Conservation (phyloP, 2,888 invertebrate genomes). For the Caenorhabditis sinica region DNA sequence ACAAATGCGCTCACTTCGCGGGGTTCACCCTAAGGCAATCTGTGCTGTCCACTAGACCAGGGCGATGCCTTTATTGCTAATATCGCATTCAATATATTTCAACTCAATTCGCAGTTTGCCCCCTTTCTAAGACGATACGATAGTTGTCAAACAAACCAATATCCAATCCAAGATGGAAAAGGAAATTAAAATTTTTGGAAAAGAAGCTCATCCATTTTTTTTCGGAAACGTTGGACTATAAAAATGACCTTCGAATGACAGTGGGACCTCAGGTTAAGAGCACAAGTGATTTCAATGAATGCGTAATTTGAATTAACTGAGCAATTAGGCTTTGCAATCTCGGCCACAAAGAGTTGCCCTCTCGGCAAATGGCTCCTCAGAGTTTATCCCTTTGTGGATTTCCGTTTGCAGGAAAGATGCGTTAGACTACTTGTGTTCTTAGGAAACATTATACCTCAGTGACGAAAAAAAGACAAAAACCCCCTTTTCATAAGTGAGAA, state of each 20-base stretch:
- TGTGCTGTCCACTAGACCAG: constrained; percentile 65
- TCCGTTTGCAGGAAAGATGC: constrained; percentile 46
- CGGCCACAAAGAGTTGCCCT: constrained; percentile 62
- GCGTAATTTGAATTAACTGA: constrained; percentile 64
- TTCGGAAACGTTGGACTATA: background rate
- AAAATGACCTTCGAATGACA: constrained; percentile 30
- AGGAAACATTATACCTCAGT: constrained; percentile 32
- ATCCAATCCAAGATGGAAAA: background rate
- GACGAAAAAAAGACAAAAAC: constrained; percentile 7
- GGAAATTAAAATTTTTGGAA: constrained; percentile 13
- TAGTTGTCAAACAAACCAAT: constrained; percentile 23
- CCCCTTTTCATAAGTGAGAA: no score
- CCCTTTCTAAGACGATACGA: constrained; percentile 26
- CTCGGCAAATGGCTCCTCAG: constrained; percentile 53
- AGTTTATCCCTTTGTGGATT: constrained; percentile 55
- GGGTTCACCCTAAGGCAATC: constrained; percentile 67
- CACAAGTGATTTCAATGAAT: constrained; percentile 60
- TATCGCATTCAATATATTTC: constrained; percentile 74
- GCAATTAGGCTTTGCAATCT: constrained; percentile 61
- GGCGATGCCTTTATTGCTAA: constrained; percentile 71
- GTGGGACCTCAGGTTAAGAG: constrained; percentile 33
- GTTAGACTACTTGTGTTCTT: constrained; percentile 46
- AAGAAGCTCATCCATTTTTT: background rate
- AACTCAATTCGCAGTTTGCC: constrained; percentile 49
- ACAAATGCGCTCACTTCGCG: constrained; percentile 56